Evolutionary conservation across 2,888 invertebrate genomes (phyloP).

Genomic region (Leucophenga maculata): DNA sequence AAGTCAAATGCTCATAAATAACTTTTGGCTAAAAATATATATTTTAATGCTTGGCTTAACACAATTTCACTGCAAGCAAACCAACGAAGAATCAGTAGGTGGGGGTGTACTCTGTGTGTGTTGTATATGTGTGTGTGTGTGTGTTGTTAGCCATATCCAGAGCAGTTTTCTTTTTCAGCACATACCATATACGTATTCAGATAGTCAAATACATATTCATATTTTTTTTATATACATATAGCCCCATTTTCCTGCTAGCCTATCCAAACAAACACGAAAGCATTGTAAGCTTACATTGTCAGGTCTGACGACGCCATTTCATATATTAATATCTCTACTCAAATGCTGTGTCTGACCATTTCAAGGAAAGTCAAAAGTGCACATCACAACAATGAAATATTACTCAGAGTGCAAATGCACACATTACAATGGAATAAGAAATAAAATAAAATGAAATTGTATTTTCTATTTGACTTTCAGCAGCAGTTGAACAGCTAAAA

Average conservation of each 20-base stretch:
- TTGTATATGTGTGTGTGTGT: no score
- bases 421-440: no score
- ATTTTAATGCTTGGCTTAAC: slow-evolving; percentile 15
- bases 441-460: not conserved
- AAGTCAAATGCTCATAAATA: slow-evolving; percentile 21
- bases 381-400: not conserved
- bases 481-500: slow-evolving; percentile 6
- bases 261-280: no score
- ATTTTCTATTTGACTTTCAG: slow-evolving; percentile 13
- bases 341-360: not conserved
- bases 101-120: no score
- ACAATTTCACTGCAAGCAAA: slow-evolving; percentile 1
- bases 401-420: no score
- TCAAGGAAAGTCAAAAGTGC: slow-evolving; percentile 3
- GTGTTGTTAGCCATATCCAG: no score
- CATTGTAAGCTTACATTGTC: not conserved
- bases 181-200: not conserved
- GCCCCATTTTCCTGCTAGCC: not conserved
- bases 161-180: not conserved
- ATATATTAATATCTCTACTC: slow-evolving; percentile 1
- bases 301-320: not conserved
- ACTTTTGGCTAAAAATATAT: slow-evolving; percentile 11
- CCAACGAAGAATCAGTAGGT: not conserved
- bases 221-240: not conserved
- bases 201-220: not conserved